Evolutionary conservation across 1,140 invertebrate species (phyloP).

Genomic region (Ceratitis capitata): DNA sequence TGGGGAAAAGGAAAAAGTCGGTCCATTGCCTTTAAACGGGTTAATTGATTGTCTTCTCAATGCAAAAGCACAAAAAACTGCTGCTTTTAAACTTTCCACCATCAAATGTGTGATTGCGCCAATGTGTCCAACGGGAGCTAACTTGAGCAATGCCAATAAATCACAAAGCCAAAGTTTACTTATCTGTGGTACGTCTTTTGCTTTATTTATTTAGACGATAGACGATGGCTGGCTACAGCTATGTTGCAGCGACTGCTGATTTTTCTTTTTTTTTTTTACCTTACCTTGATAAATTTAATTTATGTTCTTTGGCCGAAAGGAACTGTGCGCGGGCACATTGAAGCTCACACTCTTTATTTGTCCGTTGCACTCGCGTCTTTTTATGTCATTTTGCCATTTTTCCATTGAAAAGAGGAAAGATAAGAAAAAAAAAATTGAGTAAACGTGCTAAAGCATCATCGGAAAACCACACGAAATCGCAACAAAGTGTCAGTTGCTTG

Average conservation of each 20-base stretch:
- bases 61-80: neutral
- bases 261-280: too few relatives aligned
- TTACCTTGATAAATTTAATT: neutral
- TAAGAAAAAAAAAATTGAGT: neutral
- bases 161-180: neutral
- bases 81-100: neutral
- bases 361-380: neutral
- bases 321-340: neutral
- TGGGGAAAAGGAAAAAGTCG: neutral
- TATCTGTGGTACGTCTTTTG: neutral
- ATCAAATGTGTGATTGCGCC: neutral
- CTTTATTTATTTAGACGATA: neutral
- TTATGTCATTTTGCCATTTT: neutral
- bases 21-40: neutral
- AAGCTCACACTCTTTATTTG: neutral
- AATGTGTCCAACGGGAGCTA: neutral
- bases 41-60: conserved; percentile 29
- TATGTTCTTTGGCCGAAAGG: neutral
- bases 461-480: neutral
- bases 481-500: neutral
- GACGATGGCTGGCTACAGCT: too few relatives aligned
- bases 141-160: neutral
- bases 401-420: too few relatives aligned
- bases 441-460: too few relatives aligned
- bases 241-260: neutral